phyloP scores from a whole-genome alignment of 2,113 vertebrate species.

The Prionailurus viverrinus region DNA sequence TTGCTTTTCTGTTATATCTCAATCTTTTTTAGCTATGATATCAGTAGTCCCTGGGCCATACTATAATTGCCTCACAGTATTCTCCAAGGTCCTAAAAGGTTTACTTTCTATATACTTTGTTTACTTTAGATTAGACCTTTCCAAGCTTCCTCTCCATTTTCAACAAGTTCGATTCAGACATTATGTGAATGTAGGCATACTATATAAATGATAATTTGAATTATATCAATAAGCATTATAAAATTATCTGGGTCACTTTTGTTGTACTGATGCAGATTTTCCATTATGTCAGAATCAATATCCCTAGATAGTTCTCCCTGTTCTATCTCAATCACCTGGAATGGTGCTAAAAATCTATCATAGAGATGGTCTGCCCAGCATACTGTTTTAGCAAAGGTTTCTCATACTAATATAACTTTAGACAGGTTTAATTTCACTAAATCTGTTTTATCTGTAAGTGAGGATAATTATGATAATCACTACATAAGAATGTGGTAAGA shows the following conservation, averaged over 20 bases:
- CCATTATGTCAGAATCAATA: not conserved
- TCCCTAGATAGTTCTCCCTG: rapidly evolving
- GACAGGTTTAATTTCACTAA: not conserved
- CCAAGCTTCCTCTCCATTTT: not conserved
- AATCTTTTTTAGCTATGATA: not conserved
- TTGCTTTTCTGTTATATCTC: not conserved
- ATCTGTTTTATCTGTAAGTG: not conserved
- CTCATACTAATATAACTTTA: not conserved
- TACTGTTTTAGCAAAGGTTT: not conserved
- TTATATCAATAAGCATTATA: not conserved
- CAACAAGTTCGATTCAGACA: not conserved
- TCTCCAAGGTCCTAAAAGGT: not conserved
- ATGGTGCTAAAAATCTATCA: not conserved
- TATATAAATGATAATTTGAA: not conserved
- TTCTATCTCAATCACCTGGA: not conserved
- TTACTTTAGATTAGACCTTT: not conserved
- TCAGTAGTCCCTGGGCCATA: not conserved
- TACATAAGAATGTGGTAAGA: not conserved
- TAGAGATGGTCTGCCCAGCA: not conserved
- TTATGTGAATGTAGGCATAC: not conserved
- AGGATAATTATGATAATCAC: not conserved
- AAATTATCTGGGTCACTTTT: not conserved
- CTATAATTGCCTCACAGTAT: not conserved
- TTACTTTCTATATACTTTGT: not conserved
- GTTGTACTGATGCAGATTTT: not conserved